phyloP scores from a whole-genome alignment of 1,140 invertebrate species.

The Pissodes strobi region DNA sequence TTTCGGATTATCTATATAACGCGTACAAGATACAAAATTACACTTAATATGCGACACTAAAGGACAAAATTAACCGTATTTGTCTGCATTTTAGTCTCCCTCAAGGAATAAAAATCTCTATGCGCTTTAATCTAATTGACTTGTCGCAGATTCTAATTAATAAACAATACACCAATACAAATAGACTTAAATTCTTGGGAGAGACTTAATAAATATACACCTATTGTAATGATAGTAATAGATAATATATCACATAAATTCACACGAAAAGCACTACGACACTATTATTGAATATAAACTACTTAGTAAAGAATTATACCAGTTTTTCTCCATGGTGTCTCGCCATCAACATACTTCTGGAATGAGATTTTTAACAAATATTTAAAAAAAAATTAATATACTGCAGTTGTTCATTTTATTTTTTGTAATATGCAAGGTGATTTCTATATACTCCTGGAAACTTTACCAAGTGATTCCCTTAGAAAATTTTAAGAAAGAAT shows the following conservation, averaged over 20 bases:
- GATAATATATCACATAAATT: slow-evolving; percentile 57
- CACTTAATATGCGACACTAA: neutral
- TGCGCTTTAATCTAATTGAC: slow-evolving; percentile 22
- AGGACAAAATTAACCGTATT: slow-evolving; percentile 6
- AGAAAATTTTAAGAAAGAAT: too few species aligned
- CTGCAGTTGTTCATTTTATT: too few species aligned
- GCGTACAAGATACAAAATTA: too few species aligned
- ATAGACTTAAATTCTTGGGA: slow-evolving; percentile 22
- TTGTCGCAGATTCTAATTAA: neutral
- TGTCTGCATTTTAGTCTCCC: slow-evolving; percentile 24
- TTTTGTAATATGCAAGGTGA: too few species aligned
- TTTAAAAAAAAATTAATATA: too few species aligned
- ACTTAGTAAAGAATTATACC: slow-evolving; percentile 46
- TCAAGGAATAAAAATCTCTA: slow-evolving; percentile 10
- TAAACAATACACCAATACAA: slow-evolving; percentile 6
- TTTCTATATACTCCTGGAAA: too few species aligned
- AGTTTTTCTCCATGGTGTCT: slow-evolving; percentile 10
- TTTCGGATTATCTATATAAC: too few species aligned
- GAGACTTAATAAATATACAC: slow-evolving; percentile 34
- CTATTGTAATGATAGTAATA: slow-evolving; percentile 49
- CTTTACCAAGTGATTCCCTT: too few species aligned
- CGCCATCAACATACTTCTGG: too few species aligned
- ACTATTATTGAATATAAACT: slow-evolving; percentile 48
- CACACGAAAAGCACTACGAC: slow-evolving; percentile 58
- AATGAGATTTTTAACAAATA: too few species aligned